phyloP scores from a whole-genome alignment of 2,797 vertebrate genomes.

The Bovichtus variegatus region DNA sequence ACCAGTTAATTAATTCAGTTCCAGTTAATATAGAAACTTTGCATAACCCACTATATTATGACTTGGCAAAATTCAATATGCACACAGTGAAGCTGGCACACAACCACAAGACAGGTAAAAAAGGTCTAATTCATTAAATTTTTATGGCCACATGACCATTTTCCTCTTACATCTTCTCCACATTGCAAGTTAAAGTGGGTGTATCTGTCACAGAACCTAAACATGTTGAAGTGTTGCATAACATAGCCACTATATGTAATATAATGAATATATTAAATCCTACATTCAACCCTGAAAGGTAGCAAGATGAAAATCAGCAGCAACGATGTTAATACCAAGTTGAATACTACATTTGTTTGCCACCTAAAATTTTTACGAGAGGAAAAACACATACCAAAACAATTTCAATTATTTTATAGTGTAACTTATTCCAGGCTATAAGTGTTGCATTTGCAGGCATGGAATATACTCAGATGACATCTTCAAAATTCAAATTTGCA shows the following conservation, averaged over 20 bases:
- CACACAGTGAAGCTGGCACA: too few species aligned
- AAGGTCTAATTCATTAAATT: neutral
- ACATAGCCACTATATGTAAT: neutral
- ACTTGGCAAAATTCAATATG: too few species aligned
- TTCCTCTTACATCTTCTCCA: neutral
- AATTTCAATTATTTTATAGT: neutral
- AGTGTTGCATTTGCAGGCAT: neutral
- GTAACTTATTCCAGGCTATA: neutral
- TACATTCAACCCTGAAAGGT: neutral
- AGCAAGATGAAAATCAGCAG: neutral
- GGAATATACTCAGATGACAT: neutral
- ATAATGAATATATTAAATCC: neutral
- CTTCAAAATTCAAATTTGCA: neutral
- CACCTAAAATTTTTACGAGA: neutral
- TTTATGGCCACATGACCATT: neutral
- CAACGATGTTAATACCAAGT: neutral
- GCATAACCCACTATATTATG: too few species aligned
- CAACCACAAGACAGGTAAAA: too few species aligned
- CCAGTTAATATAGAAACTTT: too few species aligned
- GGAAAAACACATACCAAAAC: neutral
- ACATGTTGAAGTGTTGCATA: neutral
- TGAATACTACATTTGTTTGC: neutral
- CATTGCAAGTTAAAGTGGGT: neutral
- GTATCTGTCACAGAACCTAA: neutral
- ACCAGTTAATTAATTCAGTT: too few species aligned